A percentile compares a stretch with the other conserved stretches of the same genome.
These are phyloP conservation scores for Mamestra brassicae DNA, from an alignment of 2,888 invertebrate genomes.

Conservation along the genomic window DNA sequence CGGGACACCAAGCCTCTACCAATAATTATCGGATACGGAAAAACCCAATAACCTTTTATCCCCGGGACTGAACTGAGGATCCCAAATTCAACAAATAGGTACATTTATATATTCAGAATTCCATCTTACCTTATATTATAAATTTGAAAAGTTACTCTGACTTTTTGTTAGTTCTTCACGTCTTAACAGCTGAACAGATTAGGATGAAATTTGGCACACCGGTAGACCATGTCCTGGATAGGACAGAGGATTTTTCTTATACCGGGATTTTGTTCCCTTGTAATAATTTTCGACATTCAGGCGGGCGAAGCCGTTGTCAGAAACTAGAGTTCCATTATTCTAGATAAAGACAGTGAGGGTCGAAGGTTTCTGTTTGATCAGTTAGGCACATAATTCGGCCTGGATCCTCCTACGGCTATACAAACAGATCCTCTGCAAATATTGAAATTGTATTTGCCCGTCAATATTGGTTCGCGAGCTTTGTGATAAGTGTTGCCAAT, in stretches of 20 bases:
- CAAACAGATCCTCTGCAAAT: constrained; percentile 63
- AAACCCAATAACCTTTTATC: neutral
- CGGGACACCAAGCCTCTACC: too few relatives aligned
- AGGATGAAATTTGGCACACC: too few relatives aligned
- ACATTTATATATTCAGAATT: constrained; percentile 11
- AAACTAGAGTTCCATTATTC: constrained; percentile 1
- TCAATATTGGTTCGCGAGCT: constrained; percentile 51
- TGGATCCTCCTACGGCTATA: constrained; percentile 30
- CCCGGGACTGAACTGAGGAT: neutral
- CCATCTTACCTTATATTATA: neutral
- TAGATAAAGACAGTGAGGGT: constrained; percentile 16
- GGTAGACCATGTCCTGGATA: too few relatives aligned
- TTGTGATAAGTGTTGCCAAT: constrained; percentile 51
- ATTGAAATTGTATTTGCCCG: constrained; percentile 63
- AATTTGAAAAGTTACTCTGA: too few relatives aligned
- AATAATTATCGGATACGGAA: neutral
- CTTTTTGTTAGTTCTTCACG: too few relatives aligned
- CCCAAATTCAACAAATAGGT: neutral
- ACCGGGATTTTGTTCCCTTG: too few relatives aligned
- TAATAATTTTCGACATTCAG: too few relatives aligned
- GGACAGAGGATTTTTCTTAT: too few relatives aligned
- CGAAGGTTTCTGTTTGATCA: constrained; percentile 40
- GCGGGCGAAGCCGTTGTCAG: too few relatives aligned
- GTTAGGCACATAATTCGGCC: constrained; percentile 41
- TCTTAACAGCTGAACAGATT: too few relatives aligned